Base-by-base conservation (phyloP, 23 tunicate species). In the Trididemnum miniatum region DNA sequence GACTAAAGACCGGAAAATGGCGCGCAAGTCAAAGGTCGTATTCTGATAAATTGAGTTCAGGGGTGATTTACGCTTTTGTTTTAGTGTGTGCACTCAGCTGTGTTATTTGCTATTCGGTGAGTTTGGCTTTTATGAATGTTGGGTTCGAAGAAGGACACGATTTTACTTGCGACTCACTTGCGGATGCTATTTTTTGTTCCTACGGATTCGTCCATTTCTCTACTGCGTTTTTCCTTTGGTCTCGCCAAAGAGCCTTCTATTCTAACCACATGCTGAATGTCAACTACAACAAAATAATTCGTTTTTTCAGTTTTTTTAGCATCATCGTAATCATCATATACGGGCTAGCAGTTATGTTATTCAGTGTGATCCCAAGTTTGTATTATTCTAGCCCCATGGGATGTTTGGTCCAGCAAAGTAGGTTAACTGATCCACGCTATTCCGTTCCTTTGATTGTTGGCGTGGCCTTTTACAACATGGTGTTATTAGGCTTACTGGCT, bases 161-260 rank as follows among this genome's bases (percentile, higher is more conserved):
- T 59, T 38, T 76, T 25, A 85, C 78, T 31, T 80, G 38, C 65
- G 89, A 85, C 37, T 39, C 9, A 44, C 54, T 44, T 44, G 54
- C 54, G 15, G 54, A 44, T 44, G 54, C 54, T 44, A 15, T 44
- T 44, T 15, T 7, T 15, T 44, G 12, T 9, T 44, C 54, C 15
- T 44, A 44, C 15, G 54, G 12, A 9, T 44, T 44, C 15, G 54
- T 44, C 15, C 54, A 44, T 15, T 44, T 44, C 15, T 44, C 15
- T 15, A 15, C 15, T 44, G 54, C 54, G 15, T 50, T 86, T 4
- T 86, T 86, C 35, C 71, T 86, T 7, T 86, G 90, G 90, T 40
- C 82, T 1, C 84, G 90, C 22, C 90, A 86, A 34, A 65, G 52
- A 20, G 66, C 85, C 12, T 60, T 86, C 31, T 86, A 80, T 62